Evolutionary conservation across 2,797 vertebrate genomes (phyloP).

Genomic region (Smutsia gigantea): DNA sequence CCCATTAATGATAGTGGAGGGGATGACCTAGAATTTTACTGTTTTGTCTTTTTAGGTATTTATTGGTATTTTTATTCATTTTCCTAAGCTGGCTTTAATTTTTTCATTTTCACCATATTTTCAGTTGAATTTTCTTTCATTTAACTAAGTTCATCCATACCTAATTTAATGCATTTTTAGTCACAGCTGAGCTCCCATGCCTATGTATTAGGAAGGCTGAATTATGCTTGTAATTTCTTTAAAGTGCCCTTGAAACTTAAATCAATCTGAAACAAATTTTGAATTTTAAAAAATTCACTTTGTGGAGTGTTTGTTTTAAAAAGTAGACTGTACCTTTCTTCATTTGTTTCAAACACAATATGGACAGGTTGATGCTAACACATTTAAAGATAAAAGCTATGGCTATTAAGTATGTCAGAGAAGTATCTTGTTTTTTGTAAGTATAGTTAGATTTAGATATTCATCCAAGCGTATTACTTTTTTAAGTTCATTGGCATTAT

Average conservation of each 20-base stretch:
- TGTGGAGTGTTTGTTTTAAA: not conserved
- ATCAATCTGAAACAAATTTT: constrained; percentile 29
- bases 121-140: constrained; percentile 58
- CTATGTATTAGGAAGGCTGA: constrained; percentile 55
- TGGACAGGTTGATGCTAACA: not conserved
- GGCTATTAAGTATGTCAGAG: not conserved
- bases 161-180: constrained; percentile 75
- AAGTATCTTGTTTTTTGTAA: not conserved
- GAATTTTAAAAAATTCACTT: constrained; percentile 46
- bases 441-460: not conserved
- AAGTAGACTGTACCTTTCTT: not conserved
- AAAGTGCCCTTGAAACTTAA: constrained; percentile 69
- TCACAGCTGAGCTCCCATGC: constrained; percentile 46
- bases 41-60: not conserved
- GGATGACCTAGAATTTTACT: not conserved
- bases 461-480: not conserved
- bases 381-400: constrained; percentile 4
- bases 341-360: constrained; percentile 40
- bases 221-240: constrained; percentile 59
- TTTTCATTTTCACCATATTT: constrained; percentile 56
- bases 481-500: not conserved
- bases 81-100: not conserved
- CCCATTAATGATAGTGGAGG: not conserved
- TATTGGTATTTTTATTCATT: not conserved
- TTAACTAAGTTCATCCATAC: constrained; percentile 58